Evolutionary conservation across 1,140 invertebrate species (phyloP).

Genomic region (Aphis craccivora): DNA sequence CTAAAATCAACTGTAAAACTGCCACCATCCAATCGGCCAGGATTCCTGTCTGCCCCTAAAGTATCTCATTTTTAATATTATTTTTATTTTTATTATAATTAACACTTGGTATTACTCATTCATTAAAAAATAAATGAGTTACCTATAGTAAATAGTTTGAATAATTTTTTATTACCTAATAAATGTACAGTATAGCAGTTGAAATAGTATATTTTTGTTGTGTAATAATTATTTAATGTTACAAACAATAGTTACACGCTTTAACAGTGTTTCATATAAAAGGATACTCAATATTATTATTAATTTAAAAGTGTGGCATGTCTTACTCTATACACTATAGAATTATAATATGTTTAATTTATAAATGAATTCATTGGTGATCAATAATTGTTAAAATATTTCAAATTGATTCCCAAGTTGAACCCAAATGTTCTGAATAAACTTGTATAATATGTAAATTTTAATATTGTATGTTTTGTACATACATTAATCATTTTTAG

Average conservation of each 20-base stretch:
- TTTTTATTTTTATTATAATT: not conserved
- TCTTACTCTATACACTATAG: not conserved
- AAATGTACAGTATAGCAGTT: not conserved
- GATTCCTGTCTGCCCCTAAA: constrained; percentile 46
- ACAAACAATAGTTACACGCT: not conserved
- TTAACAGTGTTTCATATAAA: not conserved
- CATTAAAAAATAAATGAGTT: not conserved
- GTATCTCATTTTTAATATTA: constrained; percentile 33
- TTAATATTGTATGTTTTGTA: not conserved
- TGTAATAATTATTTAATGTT: not conserved
- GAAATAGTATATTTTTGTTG: not conserved
- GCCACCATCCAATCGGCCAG: constrained; percentile 46
- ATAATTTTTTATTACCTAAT: not conserved
- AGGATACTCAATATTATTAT: not conserved
- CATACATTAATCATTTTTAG: not conserved
- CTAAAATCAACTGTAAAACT: constrained; percentile 38
- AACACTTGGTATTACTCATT: not conserved
- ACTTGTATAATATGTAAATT: not conserved
- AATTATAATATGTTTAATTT: not conserved
- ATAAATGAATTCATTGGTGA: not conserved
- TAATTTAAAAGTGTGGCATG: not conserved
- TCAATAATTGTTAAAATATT: not conserved
- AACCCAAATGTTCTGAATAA: not conserved
- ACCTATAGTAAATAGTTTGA: not conserved
- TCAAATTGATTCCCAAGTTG: not conserved